phyloP scores from a whole-genome alignment of 2,888 invertebrate species.

The Sinelater perroti region DNA sequence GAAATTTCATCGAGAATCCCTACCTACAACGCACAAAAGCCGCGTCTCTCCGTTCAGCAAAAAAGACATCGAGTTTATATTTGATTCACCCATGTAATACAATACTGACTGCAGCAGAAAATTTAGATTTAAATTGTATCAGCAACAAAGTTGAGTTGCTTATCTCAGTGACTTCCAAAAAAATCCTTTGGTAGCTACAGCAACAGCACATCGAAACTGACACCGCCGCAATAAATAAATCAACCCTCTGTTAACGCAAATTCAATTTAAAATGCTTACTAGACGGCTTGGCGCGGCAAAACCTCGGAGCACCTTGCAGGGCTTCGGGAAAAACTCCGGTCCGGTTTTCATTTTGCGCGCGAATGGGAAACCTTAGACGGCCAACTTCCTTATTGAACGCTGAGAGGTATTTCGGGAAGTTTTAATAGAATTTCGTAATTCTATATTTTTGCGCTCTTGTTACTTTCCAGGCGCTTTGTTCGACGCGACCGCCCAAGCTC shows the following conservation, averaged over 20 bases:
- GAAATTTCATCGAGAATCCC: no score
- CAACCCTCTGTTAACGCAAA: constrained; percentile 13
- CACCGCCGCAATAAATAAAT: constrained; percentile 12
- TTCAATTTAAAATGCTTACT: constrained; percentile 43
- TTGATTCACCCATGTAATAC: no score
- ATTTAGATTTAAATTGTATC: no score
- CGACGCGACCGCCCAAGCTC: background rate
- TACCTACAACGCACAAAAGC: no score
- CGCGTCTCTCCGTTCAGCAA: no score
- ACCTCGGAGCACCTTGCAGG: constrained; percentile 9
- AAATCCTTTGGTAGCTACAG: no score
- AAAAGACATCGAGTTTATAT: no score
- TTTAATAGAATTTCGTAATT: constrained; percentile 28
- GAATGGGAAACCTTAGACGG: constrained; percentile 24
- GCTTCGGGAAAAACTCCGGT: constrained; percentile 18
- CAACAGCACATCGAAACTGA: constrained; percentile 3
- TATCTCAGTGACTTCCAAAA: no score
- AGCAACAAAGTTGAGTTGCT: no score
- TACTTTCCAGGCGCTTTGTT: background rate
- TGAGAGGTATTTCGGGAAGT: constrained; percentile 22
- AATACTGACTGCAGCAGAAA: no score
- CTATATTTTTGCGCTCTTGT: constrained; percentile 20
- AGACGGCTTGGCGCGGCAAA: constrained; percentile 5
- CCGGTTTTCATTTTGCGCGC: constrained; percentile 18
- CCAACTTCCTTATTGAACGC: constrained; percentile 23